Base-by-base conservation (phyloP, 2,888 invertebrate species). In the Syrphus vitripennis region DNA sequence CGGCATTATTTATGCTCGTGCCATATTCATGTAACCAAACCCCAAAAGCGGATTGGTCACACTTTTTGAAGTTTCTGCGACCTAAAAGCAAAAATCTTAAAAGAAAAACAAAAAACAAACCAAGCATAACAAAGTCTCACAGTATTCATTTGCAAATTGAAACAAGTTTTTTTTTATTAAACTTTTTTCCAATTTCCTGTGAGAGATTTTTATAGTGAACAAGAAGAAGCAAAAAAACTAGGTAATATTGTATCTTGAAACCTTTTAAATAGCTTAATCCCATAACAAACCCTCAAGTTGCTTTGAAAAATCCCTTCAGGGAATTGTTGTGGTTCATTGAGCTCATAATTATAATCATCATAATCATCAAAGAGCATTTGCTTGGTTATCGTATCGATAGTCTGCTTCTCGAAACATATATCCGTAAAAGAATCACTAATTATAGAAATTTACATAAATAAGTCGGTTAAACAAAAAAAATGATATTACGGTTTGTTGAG, bases 321-420 rank as follows among this genome's bases (percentile, higher is more conserved):
- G 59, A 37, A 59, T 74, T 29, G 2, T 31, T 21, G 34, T 53
- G 65, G 83, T 84, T 84, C 83, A 84, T 71, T 84, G 80, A 75
- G 67, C 83, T 53, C 59, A 40, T 16, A 40, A 61, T 53, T 50
- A 40, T 16, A 40, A 61, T 9, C n/a, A n/a, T 24, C 31, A 55
- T 37, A 1, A 59, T n/a, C 37, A 42, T 50, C 24, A 21, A 53
- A 70, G 26, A n/a, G 40, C 16, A 57, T 12, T 24, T 12, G 53
- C 31, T 70, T 10, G 12, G 1, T 21, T 40, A 65, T 42, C 21
- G n/a, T n/a, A 40, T 59, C 5, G 50, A 6, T 48, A 1, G 37
- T 53, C 37, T 65, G 53, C 42, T 61, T 53, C 42, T 59, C 14
- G 14, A 71, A 76, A 26, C 31, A 34, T 19, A 50, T 63, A 71